phyloP scores from a whole-genome alignment of 2,797 vertebrate species.

The Synanceia verrucosa region DNA sequence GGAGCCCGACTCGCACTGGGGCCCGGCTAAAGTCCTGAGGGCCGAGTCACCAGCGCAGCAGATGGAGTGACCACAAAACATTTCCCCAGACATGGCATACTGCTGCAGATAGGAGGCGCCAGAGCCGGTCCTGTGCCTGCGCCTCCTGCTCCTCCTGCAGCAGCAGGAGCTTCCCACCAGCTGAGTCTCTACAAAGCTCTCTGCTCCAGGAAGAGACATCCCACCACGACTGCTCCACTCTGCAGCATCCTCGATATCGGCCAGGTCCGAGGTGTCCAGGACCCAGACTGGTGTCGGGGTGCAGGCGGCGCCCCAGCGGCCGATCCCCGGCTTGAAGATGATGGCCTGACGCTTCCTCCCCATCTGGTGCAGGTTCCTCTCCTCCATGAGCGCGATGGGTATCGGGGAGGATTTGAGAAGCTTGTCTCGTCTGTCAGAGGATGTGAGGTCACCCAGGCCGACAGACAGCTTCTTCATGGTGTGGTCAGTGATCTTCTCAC shows the following conservation, averaged over 20 bases:
- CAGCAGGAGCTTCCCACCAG: slow-evolving; percentile 79
- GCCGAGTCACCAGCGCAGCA: slow-evolving; percentile 87
- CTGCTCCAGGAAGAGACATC: slow-evolving; percentile 71
- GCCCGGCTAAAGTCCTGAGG: slow-evolving; percentile 87
- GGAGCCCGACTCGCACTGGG: slow-evolving; percentile 80
- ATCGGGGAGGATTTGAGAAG: slow-evolving; percentile 68
- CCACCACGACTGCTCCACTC: slow-evolving; percentile 86
- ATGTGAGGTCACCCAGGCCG: slow-evolving; percentile 86
- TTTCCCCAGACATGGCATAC: slow-evolving; percentile 83
- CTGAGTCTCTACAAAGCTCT: slow-evolving; percentile 82
- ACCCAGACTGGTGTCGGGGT: slow-evolving; percentile 86
- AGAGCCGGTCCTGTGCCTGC: slow-evolving; percentile 87
- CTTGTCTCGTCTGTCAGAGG: slow-evolving; percentile 81
- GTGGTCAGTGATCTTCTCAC: slow-evolving; percentile 93
- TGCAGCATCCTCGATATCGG: slow-evolving; percentile 95
- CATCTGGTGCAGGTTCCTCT: slow-evolving; percentile 56
- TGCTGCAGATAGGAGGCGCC: slow-evolving; percentile 85
- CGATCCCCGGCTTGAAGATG: slow-evolving; percentile 76
- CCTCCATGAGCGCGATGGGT: slow-evolving; percentile 78
- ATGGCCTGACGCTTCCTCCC: slow-evolving; percentile 69
- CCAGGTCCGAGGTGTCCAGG: slow-evolving; percentile 87
- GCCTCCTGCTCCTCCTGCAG: slow-evolving; percentile 85
- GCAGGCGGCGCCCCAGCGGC: slow-evolving; percentile 55
- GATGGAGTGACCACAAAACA: slow-evolving; percentile 90
- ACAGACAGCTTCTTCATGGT: slow-evolving; percentile 89